These are phyloP conservation scores for Helogale parvula DNA, from an alignment of 2,113 vertebrate genomes.

Conservation along the genomic window DNA sequence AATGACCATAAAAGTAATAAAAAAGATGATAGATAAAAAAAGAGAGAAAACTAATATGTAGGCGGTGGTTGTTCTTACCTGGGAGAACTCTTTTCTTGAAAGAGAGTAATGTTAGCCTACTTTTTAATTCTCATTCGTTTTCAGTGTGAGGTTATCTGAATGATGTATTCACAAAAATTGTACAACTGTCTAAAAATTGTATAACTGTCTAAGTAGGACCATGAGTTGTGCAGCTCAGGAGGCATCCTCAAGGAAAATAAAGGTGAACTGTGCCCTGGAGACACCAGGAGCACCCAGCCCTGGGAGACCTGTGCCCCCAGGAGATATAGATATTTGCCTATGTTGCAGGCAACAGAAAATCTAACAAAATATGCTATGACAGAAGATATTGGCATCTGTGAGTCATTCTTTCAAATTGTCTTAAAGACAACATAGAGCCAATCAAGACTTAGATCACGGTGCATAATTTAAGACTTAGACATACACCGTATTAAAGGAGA, in stretches of 20 bases:
- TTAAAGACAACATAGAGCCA: background rate
- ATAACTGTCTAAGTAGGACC: background rate
- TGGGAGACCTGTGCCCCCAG: rapidly evolving
- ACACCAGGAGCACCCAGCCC: rapidly evolving
- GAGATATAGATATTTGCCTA: background rate
- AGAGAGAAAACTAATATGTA: background rate
- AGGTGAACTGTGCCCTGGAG: background rate
- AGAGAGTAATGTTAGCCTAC: background rate
- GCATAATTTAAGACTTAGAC: background rate
- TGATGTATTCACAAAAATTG: background rate
- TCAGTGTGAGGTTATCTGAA: background rate
- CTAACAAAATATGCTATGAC: background rate
- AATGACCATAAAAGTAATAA: background rate
- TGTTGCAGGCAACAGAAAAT: background rate
- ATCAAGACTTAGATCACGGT: background rate
- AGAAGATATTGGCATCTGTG: background rate
- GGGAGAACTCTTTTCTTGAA: background rate
- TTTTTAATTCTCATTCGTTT: background rate
- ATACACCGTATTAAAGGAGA: background rate
- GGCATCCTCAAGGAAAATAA: background rate
- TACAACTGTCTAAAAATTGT: background rate
- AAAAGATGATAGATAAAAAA: background rate
- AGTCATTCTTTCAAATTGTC: background rate
- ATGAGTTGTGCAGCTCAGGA: background rate
- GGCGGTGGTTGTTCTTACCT: background rate